Evolutionary conservation across 2,113 vertebrate species (phyloP).

Genomic region (Seriola aureovittata): DNA sequence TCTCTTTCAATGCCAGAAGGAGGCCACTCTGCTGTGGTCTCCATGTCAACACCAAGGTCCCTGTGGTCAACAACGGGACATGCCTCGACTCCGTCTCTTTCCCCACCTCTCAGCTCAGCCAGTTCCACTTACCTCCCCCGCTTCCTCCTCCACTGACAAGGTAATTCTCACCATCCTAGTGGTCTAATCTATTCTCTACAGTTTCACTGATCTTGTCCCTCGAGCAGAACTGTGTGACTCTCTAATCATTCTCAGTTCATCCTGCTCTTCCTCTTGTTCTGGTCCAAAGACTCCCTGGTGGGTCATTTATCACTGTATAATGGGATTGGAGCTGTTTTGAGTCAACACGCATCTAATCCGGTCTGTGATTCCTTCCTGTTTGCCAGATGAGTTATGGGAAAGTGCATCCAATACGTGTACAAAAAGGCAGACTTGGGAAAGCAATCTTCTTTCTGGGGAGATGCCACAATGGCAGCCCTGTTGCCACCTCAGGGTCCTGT

Average conservation of each 20-base stretch:
- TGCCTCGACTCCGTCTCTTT: constrained; percentile 34
- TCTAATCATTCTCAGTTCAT: constrained; percentile 72
- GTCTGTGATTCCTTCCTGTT: constrained; percentile 76
- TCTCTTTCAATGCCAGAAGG: constrained; percentile 25
- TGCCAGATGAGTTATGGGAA: constrained; percentile 74
- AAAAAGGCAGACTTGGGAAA: constrained; percentile 69
- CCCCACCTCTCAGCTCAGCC: constrained; percentile 14
- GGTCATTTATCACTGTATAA: constrained; percentile 80
- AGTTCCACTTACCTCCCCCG: not conserved
- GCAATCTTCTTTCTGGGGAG: constrained; percentile 55
- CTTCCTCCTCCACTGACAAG: constrained; percentile 29
- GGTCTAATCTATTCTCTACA: constrained; percentile 37
- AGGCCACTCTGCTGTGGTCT: constrained; percentile 45
- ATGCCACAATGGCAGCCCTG: constrained; percentile 49
- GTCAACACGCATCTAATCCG: constrained; percentile 69
- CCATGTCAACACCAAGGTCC: constrained; percentile 56
- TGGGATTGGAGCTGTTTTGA: constrained; percentile 75
- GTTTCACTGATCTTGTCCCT: constrained; percentile 52
- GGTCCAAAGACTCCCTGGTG: constrained; percentile 59
- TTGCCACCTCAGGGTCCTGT: constrained; percentile 51
- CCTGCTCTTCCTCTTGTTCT: constrained; percentile 52
- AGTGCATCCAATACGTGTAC: constrained; percentile 56
- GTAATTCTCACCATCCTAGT: constrained; percentile 43
- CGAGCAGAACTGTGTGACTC: constrained; percentile 59
- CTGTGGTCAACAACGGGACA: constrained; percentile 37